Base-by-base conservation (phyloP, 2,797 vertebrate genomes). In the Acrossocheilus fasciatus region DNA sequence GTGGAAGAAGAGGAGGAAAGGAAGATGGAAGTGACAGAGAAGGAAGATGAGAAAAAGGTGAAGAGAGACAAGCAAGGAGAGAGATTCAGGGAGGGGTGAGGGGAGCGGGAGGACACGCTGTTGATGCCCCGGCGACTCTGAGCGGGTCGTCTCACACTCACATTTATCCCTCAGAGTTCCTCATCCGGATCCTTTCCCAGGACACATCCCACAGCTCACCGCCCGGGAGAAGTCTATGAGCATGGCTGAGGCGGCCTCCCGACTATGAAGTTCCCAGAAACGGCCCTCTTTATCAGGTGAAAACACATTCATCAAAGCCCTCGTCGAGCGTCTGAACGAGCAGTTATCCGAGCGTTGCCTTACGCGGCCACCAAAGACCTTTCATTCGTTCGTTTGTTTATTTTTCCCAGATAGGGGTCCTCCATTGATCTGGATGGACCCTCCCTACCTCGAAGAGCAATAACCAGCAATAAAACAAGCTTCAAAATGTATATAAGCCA, bases 161-260 rank as follows among this genome's bases (percentile, higher is more conserved):
- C 81, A 81, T 87, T 87, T 84, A 89, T 86, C 82, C 88, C 69
- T 79, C 47, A 47, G 76, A 88, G 74, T 70, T 86, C 81, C 70
- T 88, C 78, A 87, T 84, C 70, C 83, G 64, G 70, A 90, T 90
- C 78, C 75, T 89, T 93, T 94, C 92, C 90, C 92, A 92, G 90
- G 91, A 89, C 87, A 87, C 83, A 70, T 80, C 76, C 85, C 83
- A 85, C 85, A 43, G 57, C 82, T 81, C 82, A 82, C 36, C 15
- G 66, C 84, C 68, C 77, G 72, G 68, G 70, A 81, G 82, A 84
- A 74, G 66, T 45, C 83, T 69, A 77, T 70, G 15, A 47, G 87
- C 70, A 11, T 6, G 11, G 15, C 47, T 47, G 82, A 57, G 52
- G 43, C 9, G 5, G n/a, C 69, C 70, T 82, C 80, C 18, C 17